Base-by-base conservation (phyloP, 2,113 vertebrate genomes). In the Brienomyrus brachyistius region DNA sequence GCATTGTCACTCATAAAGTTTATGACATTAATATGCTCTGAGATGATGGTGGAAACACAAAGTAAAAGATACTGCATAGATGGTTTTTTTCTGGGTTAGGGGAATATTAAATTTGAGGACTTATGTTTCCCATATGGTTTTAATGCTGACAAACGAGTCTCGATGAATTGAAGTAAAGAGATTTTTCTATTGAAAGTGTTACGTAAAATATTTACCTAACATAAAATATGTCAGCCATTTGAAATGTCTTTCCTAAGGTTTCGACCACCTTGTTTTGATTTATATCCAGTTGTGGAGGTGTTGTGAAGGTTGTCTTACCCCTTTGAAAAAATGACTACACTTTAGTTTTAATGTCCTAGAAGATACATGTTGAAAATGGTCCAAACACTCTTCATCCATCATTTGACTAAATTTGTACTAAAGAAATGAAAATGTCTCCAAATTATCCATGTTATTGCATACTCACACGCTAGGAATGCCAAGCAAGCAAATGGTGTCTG, bases 21-120 rank as follows among this genome's bases (percentile, higher is more conserved):
- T 88, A 90, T 83, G 35, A 52, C 86, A 88, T 70, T 90, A 88
- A 88, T 90, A 88, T 88, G 70, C 52, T 50, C 80, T n/a, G 51
- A 88, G 86, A 82, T n/a, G 9, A 74, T 50, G 35, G 48, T 35
- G 86, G 88, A 45, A 80, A 88, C 77, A 89, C 66, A 90, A 90
- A 51, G 77, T 56, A 56, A 59, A 74, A 45, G 85, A 87, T 51
- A 87, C 11, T 9, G 48, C 47, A 35, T 47, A 59, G 62, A 52
- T 47, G 31, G 9, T 66, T 66, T 66, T 56, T 90, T 86, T 70
- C 23, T 52, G 40, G 85, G 70, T 52, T 23, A 17, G 5, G 47
- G 48, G 62, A 27, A 45, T 56, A 87, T 77, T 59, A 87, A 88
- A 45, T 66, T 50, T 50, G 45, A 90, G 74, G 86, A 48, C 48